These are phyloP conservation scores for Bibio marci DNA, from an alignment of 2,888 invertebrate genomes.

Conservation along the genomic window DNA sequence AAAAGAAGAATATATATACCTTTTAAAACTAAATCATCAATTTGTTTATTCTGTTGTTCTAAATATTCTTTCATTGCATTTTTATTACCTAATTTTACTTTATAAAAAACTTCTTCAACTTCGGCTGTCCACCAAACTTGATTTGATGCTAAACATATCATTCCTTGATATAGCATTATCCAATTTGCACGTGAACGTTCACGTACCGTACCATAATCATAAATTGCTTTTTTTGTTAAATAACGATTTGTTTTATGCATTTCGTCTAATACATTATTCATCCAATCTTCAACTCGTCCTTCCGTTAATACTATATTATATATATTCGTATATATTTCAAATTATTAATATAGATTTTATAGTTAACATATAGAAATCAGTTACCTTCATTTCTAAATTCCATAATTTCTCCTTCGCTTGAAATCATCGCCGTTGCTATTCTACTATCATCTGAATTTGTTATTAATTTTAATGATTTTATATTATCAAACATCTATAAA, in stretches of 20 bases:
- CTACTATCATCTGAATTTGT: constrained; percentile 46
- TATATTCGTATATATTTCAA: background rate
- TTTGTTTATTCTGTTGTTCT: constrained; percentile 53
- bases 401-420: constrained; percentile 77
- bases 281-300: constrained; percentile 83
- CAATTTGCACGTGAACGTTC: constrained; percentile 52
- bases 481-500: constrained; percentile 78
- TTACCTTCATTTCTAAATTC: constrained; percentile 45
- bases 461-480: constrained; percentile 53
- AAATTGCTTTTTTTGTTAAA: constrained; percentile 75
- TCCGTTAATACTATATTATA: constrained; percentile 51
- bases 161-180: constrained; percentile 81
- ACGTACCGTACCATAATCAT: constrained; percentile 65
- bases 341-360: background rate
- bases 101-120: constrained; percentile 73
- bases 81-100: constrained; percentile 51
- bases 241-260: constrained; percentile 72
- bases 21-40: constrained; percentile 67
- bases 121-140: constrained; percentile 95
- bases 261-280: constrained; percentile 67
- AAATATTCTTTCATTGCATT: constrained; percentile 84
- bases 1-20: constrained; percentile 21
- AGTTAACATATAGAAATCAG: background rate
- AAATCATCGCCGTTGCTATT: constrained; percentile 67
- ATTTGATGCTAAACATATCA: constrained; percentile 70